These are phyloP conservation scores for Adelognathus sp. DNA, from an alignment of 2,888 invertebrate genomes.

Conservation along the genomic window DNA sequence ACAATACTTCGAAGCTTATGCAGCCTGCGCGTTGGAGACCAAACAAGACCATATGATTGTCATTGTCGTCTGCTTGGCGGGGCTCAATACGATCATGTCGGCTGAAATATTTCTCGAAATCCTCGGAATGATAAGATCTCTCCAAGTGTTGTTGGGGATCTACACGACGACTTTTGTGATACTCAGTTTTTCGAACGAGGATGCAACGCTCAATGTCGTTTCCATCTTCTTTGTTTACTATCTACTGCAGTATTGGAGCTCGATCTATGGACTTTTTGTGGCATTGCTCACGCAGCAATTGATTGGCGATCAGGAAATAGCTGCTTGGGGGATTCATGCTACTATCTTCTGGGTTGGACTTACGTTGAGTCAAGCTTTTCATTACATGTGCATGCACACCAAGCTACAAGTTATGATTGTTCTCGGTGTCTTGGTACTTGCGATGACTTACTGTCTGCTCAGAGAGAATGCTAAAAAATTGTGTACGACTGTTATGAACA, in stretches of 20 bases:
- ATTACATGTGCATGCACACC: constrained; percentile 36
- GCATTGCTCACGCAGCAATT: constrained; percentile 15
- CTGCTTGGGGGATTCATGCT: constrained; percentile 34
- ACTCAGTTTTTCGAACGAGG: not conserved
- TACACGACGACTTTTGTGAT: constrained; percentile 7
- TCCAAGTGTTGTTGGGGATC: constrained; percentile 4
- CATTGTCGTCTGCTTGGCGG: constrained; percentile 8
- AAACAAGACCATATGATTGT: constrained; percentile 6
- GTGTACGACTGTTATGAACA: not conserved
- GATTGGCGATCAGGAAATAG: constrained; percentile 45
- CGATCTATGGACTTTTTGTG: constrained; percentile 32
- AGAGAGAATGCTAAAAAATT: not conserved
- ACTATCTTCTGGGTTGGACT: constrained; percentile 13
- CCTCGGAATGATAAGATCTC: constrained; percentile 1
- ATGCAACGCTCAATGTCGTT: not conserved
- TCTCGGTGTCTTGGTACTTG: constrained; percentile 8
- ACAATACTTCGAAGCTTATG: constrained; percentile 35
- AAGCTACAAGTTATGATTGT: constrained; percentile 33
- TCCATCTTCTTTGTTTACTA: constrained; percentile 17
- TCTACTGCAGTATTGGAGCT: constrained; percentile 20
- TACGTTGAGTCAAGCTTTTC: constrained; percentile 26
- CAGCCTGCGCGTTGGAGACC: not conserved
- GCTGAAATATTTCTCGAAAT: constrained; percentile 38
- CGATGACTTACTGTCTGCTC: constrained; percentile 15
- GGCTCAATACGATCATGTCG: constrained; percentile 24